Conservation (phyloP, 2,888 invertebrate genomes). For the Agriopis leucophaearia region DNA sequence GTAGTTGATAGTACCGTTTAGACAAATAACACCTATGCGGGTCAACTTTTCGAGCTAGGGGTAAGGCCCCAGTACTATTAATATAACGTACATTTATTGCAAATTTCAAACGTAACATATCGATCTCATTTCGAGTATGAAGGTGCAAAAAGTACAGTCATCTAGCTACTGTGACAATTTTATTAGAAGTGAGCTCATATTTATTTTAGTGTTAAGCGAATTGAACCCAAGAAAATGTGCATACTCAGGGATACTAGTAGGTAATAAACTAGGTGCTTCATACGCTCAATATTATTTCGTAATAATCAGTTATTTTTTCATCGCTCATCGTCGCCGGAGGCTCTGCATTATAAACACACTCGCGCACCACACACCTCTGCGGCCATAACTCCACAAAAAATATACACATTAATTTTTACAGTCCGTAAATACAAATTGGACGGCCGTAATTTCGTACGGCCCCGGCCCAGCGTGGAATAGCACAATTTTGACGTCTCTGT, state of each 20-base stretch:
- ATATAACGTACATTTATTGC: no score
- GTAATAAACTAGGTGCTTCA: not conserved
- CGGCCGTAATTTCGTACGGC: slow-evolving; percentile 52
- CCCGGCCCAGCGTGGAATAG: slow-evolving; percentile 46
- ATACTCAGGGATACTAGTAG: not conserved
- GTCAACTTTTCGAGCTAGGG: no score
- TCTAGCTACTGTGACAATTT: not conserved
- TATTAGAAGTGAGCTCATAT: not conserved
- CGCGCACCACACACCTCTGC: slow-evolving; percentile 33
- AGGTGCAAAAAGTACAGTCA: not conserved
- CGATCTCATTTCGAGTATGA: not conserved
- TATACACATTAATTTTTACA: slow-evolving; percentile 59
- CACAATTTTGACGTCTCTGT: slow-evolving; percentile 60
- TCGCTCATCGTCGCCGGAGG: slow-evolving; percentile 21
- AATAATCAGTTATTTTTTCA: slow-evolving; percentile 33
- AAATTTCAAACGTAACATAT: not conserved
- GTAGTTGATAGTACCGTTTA: no score
- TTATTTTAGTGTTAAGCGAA: not conserved
- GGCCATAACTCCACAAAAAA: slow-evolving; percentile 44
- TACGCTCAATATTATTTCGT: slow-evolving; percentile 17
- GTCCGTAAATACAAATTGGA: slow-evolving; percentile 60
- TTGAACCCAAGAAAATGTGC: not conserved
- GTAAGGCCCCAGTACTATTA: no score
- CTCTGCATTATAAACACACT: slow-evolving; percentile 29
- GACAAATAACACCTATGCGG: no score